A percentile compares a stretch with the other conserved stretches of the same genome.
Evolutionary conservation across 2,797 vertebrate genomes (phyloP).

Genomic region (Anguilla marmorata): DNA sequence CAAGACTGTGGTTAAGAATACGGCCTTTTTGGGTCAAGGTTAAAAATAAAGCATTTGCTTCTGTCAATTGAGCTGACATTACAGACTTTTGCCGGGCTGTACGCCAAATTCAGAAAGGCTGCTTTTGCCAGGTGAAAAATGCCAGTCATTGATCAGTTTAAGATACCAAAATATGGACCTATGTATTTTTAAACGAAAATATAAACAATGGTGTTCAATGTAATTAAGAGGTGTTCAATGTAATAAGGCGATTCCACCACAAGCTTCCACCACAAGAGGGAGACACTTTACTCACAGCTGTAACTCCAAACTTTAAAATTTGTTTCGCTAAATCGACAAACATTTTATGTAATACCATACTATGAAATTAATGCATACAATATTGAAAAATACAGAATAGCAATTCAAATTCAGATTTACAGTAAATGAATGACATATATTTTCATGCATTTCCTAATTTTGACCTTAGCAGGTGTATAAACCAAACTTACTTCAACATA

Average conservation of each 20-base stretch:
- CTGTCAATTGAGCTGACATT: not conserved
- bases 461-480: not conserved
- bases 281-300: conserved; percentile 40
- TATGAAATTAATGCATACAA: not conserved
- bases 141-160: not conserved
- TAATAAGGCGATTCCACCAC: conserved; percentile 32
- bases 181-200: not conserved
- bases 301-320: not conserved
- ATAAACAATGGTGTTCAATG: not conserved
- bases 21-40: conserved; percentile 7
- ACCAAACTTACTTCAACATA: not conserved
- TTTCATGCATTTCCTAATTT: not conserved
- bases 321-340: not conserved
- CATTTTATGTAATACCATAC: not conserved
- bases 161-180: conserved; percentile 35
- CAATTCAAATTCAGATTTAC: not conserved
- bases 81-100: not conserved
- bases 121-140: not conserved
- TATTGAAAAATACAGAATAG: not conserved
- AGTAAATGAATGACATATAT: not conserved
- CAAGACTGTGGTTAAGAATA: not conserved
- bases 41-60: conserved; percentile 23
- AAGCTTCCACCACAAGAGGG: conserved; percentile 53
- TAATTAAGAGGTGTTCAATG: not conserved
- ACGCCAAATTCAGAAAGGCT: not conserved